These are phyloP conservation scores for Rhamnusium bicolor DNA, from an alignment of 2,888 invertebrate genomes.

Conservation along the genomic window DNA sequence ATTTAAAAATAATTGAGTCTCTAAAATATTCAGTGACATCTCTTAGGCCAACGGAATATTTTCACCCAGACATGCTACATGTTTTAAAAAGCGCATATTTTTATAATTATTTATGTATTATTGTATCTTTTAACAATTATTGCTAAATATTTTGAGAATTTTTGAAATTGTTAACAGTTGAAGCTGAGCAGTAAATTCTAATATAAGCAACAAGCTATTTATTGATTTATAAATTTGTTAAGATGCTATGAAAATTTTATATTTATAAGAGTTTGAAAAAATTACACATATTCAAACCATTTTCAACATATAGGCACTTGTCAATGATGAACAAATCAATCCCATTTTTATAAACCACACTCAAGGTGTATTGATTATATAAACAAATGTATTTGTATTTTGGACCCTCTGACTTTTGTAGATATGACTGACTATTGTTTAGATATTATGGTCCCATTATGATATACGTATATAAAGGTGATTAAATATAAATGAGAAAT, in stretches of 20 bases:
- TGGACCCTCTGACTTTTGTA: slow-evolving; percentile 20
- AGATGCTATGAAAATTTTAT: neutral
- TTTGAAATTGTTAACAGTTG: neutral
- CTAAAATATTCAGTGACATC: no score
- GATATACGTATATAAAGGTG: neutral
- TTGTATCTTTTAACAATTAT: neutral
- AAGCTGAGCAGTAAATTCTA: slow-evolving; percentile 24
- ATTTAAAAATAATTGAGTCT: no score
- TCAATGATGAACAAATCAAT: slow-evolving; percentile 27
- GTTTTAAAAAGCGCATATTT: neutral
- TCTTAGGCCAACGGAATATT: no score
- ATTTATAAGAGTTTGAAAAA: slow-evolving; percentile 7
- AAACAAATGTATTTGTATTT: neutral
- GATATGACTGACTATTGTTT: slow-evolving; percentile 19
- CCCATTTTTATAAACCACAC: slow-evolving; percentile 24
- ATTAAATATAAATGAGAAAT: no score
- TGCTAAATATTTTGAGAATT: slow-evolving; percentile 6
- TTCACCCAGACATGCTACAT: neutral
- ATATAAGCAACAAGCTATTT: slow-evolving; percentile 25
- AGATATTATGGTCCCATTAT: slow-evolving; percentile 15
- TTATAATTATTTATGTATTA: neutral
- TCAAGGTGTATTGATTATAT: slow-evolving; percentile 17
- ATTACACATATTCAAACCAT: slow-evolving; percentile 23
- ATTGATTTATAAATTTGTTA: slow-evolving; percentile 16
- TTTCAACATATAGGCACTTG: slow-evolving; percentile 32